Evolutionary conservation across 2,888 invertebrate genomes (phyloP).

Genomic region (Eilema sororculum): DNA sequence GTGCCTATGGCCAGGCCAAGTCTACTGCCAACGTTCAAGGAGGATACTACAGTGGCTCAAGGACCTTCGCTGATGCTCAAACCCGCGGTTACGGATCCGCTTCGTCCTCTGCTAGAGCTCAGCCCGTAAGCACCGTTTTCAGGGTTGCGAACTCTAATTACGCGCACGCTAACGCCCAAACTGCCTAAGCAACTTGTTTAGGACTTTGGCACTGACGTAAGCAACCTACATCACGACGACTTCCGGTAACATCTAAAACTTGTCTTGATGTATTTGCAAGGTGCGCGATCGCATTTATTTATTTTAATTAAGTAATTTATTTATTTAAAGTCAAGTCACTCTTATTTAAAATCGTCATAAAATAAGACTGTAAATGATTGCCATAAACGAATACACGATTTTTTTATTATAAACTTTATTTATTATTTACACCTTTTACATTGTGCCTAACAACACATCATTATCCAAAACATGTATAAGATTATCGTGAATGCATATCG

Average conservation of each 20-base stretch:
- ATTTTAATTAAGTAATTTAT: constrained; percentile 47
- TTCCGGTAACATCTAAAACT: constrained; percentile 63
- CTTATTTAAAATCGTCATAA: constrained; percentile 6
- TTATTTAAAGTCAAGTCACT: constrained; percentile 28
- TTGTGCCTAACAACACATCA: background rate
- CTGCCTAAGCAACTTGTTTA: constrained; percentile 52
- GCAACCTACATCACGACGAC: constrained; percentile 83
- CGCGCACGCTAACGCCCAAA: constrained; percentile 71
- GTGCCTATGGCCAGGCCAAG: constrained; percentile 50
- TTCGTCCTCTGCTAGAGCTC: constrained; percentile 64
- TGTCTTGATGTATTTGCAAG: constrained; percentile 82
- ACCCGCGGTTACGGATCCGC: constrained; percentile 69
- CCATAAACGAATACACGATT: constrained; percentile 38
- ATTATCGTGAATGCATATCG: background rate
- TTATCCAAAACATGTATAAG: background rate
- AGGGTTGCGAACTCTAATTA: constrained; percentile 69
- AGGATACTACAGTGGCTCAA: constrained; percentile 52
- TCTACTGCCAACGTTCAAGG: constrained; percentile 56
- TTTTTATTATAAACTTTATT: constrained; percentile 31
- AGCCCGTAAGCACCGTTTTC: constrained; percentile 65
- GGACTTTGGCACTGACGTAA: constrained; percentile 29
- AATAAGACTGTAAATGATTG: constrained; percentile 30
- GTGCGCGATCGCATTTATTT: constrained; percentile 61
- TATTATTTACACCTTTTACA: constrained; percentile 22
- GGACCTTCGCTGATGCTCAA: constrained; percentile 64